Evolutionary conservation across 64 coral and sea anemone genomes (phyloP), one percentile per base, ranked within the genome.

Genomic region (Stichodactyla mertensii): DNA sequence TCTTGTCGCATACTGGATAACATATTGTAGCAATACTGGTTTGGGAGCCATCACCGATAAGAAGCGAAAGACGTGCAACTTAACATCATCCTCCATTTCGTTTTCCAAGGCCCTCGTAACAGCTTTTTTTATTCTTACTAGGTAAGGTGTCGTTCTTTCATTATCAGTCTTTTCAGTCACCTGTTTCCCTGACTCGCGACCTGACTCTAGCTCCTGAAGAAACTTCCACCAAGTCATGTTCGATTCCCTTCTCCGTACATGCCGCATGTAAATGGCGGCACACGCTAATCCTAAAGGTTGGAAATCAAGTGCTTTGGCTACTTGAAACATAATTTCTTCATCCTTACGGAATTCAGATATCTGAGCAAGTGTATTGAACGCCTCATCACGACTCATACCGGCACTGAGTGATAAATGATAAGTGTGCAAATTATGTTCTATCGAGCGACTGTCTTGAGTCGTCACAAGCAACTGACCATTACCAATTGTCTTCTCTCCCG

Each of bases 381-480:
- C 71, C 26, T 77, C 86, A 23, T 51, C 67, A 6, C 11, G 18
- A 28, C 18, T 53, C 86, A 87, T 87, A 27, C 70, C 86, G 56
- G 69, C 12, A 16, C 71, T 87, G 9, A 87, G 8, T 18, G 71
- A 57, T 0, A 12, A 19, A 71, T 10, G 23, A 52, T 55, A 51
- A 56, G 51, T 56, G 8, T 23, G 56, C 7, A 71, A 87, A 51
- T 78, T 54, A 19, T 45, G 53, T 7, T 4, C 16, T 12, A 69
- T 86, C 6, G 84, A 64, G 7, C 16, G 7, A 45, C 19, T 79
- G 18, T 88, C 86, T 78, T 77, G 88, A 31, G 64, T 84, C 51
- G 87, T 88, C 10, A 92, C 57, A 0, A 92, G 69, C 18, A 88
- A 14, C 14, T 88, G 82, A 26, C 91, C 91, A 0, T 84, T 57